These are phyloP conservation scores for Cichladusa arquata DNA, from an alignment of 2,113 vertebrate genomes.

Conservation along the genomic window DNA sequence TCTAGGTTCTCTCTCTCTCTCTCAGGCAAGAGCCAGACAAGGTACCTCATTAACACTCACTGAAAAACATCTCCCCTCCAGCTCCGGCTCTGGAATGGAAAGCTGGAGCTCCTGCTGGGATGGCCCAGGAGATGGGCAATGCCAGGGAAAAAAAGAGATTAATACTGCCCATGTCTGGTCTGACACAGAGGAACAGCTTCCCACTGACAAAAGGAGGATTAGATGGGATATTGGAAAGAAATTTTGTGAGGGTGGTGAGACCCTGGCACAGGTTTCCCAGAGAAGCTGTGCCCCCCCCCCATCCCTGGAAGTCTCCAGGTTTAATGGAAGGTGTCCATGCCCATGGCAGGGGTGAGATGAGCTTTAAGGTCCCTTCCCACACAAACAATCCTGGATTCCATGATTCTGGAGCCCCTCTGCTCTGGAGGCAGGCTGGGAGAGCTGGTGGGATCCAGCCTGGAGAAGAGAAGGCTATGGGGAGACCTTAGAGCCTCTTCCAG, in stretches of 20 bases:
- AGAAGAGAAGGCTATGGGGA: neutral
- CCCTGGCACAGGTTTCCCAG: neutral
- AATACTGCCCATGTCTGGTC: neutral
- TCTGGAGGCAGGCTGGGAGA: neutral
- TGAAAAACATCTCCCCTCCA: conserved; percentile 1
- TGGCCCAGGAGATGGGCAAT: neutral
- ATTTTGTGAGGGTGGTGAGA: rapidly evolving
- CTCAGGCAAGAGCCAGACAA: neutral
- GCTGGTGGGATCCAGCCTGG: neutral
- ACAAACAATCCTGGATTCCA: neutral
- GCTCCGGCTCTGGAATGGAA: neutral
- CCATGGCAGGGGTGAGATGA: neutral
- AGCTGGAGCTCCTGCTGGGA: neutral
- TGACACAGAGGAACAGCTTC: neutral
- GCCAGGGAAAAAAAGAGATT: neutral
- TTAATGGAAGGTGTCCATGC: neutral
- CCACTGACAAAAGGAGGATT: neutral
- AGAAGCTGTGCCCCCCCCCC: neutral
- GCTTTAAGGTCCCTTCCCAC: neutral
- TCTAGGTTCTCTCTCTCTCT: neutral
- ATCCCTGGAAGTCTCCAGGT: neutral
- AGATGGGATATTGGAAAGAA: neutral
- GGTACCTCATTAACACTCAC: neutral
- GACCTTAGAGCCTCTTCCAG: neutral
- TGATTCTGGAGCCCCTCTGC: neutral